Evolutionary conservation across 1,140 invertebrate genomes (phyloP).

Genomic region (Coelopa frigida): DNA sequence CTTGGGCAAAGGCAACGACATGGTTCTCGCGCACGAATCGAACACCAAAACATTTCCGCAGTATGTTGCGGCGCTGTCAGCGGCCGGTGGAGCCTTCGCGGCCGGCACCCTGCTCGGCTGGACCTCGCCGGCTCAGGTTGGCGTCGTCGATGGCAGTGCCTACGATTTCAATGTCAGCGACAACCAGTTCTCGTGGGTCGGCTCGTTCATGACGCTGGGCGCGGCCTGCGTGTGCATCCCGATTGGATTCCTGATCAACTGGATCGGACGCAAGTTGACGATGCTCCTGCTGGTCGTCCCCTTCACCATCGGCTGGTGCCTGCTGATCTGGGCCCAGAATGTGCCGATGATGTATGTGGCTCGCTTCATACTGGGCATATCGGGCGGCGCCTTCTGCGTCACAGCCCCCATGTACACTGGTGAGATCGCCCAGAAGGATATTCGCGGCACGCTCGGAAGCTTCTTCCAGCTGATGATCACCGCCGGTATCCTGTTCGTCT

Average conservation of each 20-base stretch:
- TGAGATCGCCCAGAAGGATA: constrained; percentile 70
- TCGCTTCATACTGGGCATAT: constrained; percentile 65
- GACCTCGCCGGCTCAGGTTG: constrained; percentile 62
- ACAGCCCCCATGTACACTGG: constrained; percentile 73
- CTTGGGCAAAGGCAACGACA: constrained; percentile 30
- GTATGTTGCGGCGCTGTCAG: constrained; percentile 59
- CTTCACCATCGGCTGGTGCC: constrained; percentile 66
- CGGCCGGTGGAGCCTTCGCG: constrained; percentile 51
- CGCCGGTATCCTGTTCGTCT: constrained; percentile 63
- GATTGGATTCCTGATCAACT: constrained; percentile 65
- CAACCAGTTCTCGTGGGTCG: constrained; percentile 62
- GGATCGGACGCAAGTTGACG: constrained; percentile 64
- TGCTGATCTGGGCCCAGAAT: constrained; percentile 62
- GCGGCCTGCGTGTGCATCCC: constrained; percentile 63
- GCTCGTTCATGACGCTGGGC: constrained; percentile 62
- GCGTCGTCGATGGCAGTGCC: constrained; percentile 37
- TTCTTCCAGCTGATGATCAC: constrained; percentile 72
- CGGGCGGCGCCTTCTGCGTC: constrained; percentile 67
- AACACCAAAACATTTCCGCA: constrained; percentile 53
- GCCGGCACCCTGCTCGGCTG: constrained; percentile 61
- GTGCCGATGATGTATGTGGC: constrained; percentile 63
- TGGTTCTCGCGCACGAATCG: constrained; percentile 32
- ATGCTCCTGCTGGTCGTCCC: constrained; percentile 65
- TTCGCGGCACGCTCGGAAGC: constrained; percentile 70
- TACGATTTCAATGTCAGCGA: constrained; percentile 50